A percentile compares a stretch with the other conserved stretches of the same genome.
Conservation (phyloP, 2,797 vertebrate species). For the Lacerta bilineata region DNA sequence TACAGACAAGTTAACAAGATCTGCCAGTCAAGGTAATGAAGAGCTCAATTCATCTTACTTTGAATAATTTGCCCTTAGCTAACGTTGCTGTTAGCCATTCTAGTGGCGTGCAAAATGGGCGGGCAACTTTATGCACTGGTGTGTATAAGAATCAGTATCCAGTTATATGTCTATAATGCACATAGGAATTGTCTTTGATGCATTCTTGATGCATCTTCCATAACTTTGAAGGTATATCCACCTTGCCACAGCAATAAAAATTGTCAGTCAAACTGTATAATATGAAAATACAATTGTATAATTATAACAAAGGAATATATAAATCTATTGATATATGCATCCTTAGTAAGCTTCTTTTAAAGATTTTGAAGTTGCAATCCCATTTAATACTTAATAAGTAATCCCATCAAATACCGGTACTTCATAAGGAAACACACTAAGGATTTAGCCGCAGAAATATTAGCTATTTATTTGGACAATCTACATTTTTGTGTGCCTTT, state of each 20-base stretch:
- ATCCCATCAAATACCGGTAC: neutral
- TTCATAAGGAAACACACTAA: neutral
- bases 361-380: neutral
- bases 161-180: neutral
- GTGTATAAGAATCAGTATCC: neutral
- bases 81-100: slow-evolving; percentile 10
- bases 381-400: neutral
- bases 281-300: slow-evolving; percentile 9
- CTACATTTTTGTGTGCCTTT: neutral
- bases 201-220: slow-evolving; percentile 19
- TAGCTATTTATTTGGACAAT: neutral
- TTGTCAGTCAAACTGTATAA: neutral
- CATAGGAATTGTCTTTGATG: neutral
- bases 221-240: neutral
- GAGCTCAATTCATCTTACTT: slow-evolving; percentile 26
- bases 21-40: slow-evolving; percentile 25
- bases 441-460: neutral
- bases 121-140: neutral
- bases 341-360: neutral
- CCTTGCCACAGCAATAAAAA: neutral
- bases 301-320: slow-evolving; percentile 5
- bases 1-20: slow-evolving; percentile 20
- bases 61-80: neutral
- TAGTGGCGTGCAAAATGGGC: neutral
- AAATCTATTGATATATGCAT: slow-evolving; percentile 43